phyloP scores from a whole-genome alignment of 2,888 invertebrate species.

The Luperina testacea region DNA sequence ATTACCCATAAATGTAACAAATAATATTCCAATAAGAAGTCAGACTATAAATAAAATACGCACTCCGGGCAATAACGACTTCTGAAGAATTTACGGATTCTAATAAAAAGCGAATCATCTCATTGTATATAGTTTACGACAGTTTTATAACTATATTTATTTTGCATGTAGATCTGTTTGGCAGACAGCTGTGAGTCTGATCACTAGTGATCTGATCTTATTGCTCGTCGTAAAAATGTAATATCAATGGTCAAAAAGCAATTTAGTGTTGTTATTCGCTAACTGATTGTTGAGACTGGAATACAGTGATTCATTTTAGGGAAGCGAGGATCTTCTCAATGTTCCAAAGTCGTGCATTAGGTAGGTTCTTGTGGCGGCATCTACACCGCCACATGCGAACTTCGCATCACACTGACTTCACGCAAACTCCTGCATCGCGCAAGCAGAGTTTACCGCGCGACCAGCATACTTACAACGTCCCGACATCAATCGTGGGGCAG shows the following conservation, averaged over 20 bases:
- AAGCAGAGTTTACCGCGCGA: background rate
- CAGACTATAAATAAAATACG: conserved; percentile 14
- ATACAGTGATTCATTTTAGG: background rate
- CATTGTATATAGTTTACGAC: conserved; percentile 53
- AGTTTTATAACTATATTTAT: conserved; percentile 49
- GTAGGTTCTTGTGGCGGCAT: background rate
- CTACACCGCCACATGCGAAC: background rate
- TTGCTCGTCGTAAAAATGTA: conserved; percentile 43
- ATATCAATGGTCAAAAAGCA: conserved; percentile 9
- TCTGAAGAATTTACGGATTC: conserved; percentile 17
- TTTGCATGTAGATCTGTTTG: conserved; percentile 50
- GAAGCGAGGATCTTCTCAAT: background rate
- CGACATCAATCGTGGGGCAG: background rate
- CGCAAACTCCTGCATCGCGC: background rate
- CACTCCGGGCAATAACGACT: conserved; percentile 12
- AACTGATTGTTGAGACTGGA: background rate
- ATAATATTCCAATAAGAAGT: conserved; percentile 31
- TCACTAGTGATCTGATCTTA: conserved; percentile 33
- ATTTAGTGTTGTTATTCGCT: conserved; percentile 31
- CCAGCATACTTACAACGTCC: background rate
- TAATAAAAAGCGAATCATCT: conserved; percentile 52
- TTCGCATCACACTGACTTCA: background rate
- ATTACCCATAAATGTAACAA: background rate
- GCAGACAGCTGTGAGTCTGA: conserved; percentile 48
- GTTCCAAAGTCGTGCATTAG: no score